Base-by-base conservation (phyloP, 1,140 invertebrate species). In the Arion vulgaris region DNA sequence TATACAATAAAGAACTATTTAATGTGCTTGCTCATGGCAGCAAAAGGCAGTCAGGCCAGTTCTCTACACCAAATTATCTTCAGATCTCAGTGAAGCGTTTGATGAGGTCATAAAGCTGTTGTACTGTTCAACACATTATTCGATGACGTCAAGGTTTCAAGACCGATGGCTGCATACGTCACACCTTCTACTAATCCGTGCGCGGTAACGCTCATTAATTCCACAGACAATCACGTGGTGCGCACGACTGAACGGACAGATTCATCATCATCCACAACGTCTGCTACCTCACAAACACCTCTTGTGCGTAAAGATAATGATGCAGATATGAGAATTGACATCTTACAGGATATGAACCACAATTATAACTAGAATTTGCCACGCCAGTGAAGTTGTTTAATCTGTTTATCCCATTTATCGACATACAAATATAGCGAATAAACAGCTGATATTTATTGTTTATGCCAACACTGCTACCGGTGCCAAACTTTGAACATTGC, bases 101-200 rank as follows among this genome's bases (percentile, higher is more conserved):
- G 86, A 87, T 73, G 86, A 87, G 57, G 83, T 87, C n/a, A 84
- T 87, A 41, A 87, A 87, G 81, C 86, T 85, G 73, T 83, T 81
- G 17, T 81, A 62, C 80, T 80, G 78, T 36, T n/a, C 36, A 26
- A 66, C 28, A 17, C n/a, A 34, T 32, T 66, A 66, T 17, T 32
- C 78, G 11, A 26, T 69, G 32, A 66, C 45, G 39, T 26, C 39
- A 17, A 41, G 17, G 41, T 71, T 69, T 1, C 9, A 23, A 32
- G 41, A 23, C 38, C 41, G 7, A 17, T 26, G 32, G 19, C 34
- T 34, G 15, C 39, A 4, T 49, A 0, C 66, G 28, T 34, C 15
- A 36, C 41, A 26, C 28, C 53, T 34, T 9, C 39, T 17, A 32
- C 78, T 23, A 19, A 5, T n/a, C 77, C 23, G 28, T 19, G n/a